Conservation (phyloP, 2,113 vertebrate genomes). For the Mus spicilegus region DNA sequence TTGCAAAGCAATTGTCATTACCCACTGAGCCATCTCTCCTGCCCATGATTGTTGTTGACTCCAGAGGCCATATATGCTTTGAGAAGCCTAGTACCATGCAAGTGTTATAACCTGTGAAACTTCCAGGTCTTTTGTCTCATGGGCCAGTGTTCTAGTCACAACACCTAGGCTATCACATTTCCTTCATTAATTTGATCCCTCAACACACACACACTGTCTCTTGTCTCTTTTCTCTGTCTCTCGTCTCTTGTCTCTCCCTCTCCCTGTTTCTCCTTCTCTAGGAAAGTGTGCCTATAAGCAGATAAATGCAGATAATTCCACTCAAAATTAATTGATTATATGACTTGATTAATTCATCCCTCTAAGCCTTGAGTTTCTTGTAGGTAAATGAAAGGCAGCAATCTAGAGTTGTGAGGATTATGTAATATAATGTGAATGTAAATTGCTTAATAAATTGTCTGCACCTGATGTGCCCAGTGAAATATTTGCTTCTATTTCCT, state of each 20-base stretch:
- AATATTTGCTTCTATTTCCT: not conserved
- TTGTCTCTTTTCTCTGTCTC: not conserved
- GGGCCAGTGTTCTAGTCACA: not conserved
- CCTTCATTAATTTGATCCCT: constrained; percentile 30
- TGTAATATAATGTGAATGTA: not conserved
- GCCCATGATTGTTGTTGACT: not conserved
- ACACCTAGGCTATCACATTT: not conserved
- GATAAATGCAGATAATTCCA: not conserved
- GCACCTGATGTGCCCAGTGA: not conserved
- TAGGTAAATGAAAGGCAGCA: constrained; percentile 19
- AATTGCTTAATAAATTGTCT: not conserved
- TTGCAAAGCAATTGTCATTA: not conserved
- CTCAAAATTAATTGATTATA: not conserved
- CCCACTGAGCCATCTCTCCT: too few relatives aligned
- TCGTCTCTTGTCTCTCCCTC: not conserved
- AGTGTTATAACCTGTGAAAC: not conserved
- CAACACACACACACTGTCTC: not conserved
- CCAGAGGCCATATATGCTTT: not conserved
- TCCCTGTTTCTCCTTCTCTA: not conserved
- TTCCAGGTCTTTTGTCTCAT: not conserved
- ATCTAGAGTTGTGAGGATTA: constrained; percentile 12
- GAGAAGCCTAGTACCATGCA: not conserved
- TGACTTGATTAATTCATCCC: not conserved
- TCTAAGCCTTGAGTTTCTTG: not conserved
- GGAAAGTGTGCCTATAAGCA: not conserved